Conservation (phyloP, 2,113 vertebrate genomes). For the Noctilio leporinus region DNA sequence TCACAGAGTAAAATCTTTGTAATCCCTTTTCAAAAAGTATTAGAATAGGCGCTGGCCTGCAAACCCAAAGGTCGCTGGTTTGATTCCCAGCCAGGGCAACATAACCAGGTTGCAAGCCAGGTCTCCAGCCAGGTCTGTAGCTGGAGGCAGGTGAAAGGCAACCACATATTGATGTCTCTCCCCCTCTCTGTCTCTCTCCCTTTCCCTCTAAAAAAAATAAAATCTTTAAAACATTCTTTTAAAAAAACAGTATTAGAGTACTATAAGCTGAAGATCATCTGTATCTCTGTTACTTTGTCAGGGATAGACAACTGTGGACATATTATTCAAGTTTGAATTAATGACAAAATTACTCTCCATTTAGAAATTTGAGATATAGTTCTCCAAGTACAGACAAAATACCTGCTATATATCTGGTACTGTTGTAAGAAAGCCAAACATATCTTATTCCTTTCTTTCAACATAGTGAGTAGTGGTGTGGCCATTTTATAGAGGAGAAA, state of each 20-base stretch:
- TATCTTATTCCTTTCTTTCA: background rate
- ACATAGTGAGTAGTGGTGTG: background rate
- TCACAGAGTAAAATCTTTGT: background rate
- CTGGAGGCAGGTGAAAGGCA: no score
- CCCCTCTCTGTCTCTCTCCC: no score
- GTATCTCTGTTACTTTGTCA: background rate
- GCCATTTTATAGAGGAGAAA: conserved; percentile 8
- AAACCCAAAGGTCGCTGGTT: no score
- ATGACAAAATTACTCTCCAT: background rate
- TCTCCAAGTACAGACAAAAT: background rate
- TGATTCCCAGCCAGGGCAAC: no score
- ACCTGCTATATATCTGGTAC: background rate
- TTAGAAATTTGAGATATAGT: background rate
- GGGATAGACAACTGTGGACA: background rate
- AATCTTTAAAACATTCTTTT: no score
- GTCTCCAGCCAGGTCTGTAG: no score
- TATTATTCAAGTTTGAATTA: background rate
- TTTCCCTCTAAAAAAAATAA: no score
- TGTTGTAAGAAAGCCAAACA: background rate
- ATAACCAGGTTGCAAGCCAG: no score
- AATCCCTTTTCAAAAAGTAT: background rate
- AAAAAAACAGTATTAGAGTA: background rate
- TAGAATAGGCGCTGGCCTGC: no score
- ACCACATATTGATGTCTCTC: no score
- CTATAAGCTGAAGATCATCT: background rate